Percentiles rank a stretch among this genome's conserved stretches.
phyloP scores from a whole-genome alignment of 2,888 invertebrate genomes.

The Spisula subtruncata region DNA sequence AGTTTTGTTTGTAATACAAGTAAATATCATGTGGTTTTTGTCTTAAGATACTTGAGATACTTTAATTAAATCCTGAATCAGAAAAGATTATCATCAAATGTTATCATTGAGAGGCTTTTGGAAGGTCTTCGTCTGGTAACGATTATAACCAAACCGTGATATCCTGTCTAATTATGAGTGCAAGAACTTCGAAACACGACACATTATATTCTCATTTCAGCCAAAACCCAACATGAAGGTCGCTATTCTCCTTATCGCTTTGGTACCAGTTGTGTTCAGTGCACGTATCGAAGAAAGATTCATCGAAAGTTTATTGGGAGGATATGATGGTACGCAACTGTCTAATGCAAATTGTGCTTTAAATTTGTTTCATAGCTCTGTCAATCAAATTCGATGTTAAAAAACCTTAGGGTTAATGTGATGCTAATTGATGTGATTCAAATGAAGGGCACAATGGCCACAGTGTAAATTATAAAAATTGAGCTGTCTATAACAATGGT shows the following conservation, averaged over 20 bases:
- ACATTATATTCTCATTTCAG: not conserved
- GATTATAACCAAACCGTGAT: too few species aligned
- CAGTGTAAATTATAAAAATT: too few species aligned
- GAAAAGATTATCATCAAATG: too few species aligned
- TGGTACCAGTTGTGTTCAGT: constrained; percentile 39
- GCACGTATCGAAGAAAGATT: constrained; percentile 47
- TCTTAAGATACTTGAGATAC: too few species aligned
- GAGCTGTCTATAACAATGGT: too few species aligned
- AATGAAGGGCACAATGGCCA: not conserved
- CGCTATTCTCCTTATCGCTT: constrained; percentile 25
- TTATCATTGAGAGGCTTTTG: too few species aligned
- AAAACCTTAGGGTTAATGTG: not conserved
- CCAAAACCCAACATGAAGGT: constrained; percentile 29
- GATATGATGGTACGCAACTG: constrained; percentile 47
- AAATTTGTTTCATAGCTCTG: not conserved
- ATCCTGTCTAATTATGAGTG: too few species aligned
- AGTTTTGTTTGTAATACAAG: too few species aligned
- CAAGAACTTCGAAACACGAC: too few species aligned
- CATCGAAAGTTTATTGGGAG: constrained; percentile 53
- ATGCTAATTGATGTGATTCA: not conserved
- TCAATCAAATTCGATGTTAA: not conserved
- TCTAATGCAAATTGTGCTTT: not conserved
- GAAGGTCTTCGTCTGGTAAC: too few species aligned
- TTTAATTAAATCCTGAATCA: too few species aligned
- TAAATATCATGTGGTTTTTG: too few species aligned